Evolutionary conservation across 2,888 invertebrate genomes (phyloP).

Genomic region (Cephus nigrinus): DNA sequence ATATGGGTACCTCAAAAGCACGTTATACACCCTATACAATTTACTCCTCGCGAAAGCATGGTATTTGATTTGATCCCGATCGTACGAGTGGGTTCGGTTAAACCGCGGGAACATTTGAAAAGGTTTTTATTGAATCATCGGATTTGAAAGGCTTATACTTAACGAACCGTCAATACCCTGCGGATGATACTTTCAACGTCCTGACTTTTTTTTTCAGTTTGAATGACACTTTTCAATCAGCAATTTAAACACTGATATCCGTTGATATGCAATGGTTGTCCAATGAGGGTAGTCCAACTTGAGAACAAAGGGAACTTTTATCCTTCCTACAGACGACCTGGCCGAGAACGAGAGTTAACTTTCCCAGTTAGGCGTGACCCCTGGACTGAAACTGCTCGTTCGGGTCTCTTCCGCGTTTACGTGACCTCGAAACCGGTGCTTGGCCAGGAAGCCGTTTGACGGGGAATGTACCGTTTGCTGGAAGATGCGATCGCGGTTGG

Average conservation of each 20-base stretch:
- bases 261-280: not conserved
- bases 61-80: not conserved
- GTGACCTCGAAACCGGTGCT: not conserved
- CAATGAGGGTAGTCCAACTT: not conserved
- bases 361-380: not conserved
- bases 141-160: not conserved
- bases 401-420: not conserved
- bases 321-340: not conserved
- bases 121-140: not conserved
- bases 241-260: not conserved
- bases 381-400: not conserved
- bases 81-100: not conserved
- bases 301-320: not conserved
- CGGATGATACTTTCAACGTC: not conserved
- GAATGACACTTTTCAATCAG: not conserved
- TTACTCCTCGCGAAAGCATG: not conserved
- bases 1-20: not conserved
- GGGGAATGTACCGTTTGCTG: conserved; percentile 44
- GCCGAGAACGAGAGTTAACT: not conserved
- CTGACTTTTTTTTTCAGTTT: not conserved
- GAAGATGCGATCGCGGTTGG: conserved; percentile 30
- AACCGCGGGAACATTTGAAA: not conserved
- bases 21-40: not conserved
- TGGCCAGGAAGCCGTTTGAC: conserved; percentile 18
- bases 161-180: not conserved